Evolutionary conservation across 1,140 invertebrate genomes (phyloP).

Genomic region (Cydia splendana): DNA sequence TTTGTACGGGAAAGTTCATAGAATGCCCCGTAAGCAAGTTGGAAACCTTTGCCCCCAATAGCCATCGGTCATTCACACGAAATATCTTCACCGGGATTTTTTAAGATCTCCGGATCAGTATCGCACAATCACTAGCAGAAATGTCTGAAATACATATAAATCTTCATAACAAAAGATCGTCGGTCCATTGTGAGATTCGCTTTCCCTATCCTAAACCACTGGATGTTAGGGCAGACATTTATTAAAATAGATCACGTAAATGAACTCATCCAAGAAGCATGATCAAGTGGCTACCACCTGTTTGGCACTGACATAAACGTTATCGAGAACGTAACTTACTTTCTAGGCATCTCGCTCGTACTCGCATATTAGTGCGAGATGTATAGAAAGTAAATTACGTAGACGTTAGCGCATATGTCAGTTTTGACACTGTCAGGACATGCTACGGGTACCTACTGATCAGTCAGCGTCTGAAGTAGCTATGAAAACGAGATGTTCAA

Average conservation of each 20-base stretch:
- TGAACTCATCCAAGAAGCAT: not conserved
- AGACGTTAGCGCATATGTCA: no score
- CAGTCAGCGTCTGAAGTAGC: no score
- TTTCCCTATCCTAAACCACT: not conserved
- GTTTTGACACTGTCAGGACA: no score
- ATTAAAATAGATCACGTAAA: not conserved
- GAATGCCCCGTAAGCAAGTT: not conserved
- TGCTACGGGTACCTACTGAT: no score
- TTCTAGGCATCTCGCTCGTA: no score
- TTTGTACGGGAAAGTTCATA: no score
- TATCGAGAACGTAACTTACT: no score
- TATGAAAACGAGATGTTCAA: no score
- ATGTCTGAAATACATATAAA: not conserved
- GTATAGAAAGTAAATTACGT: no score
- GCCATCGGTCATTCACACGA: not conserved
- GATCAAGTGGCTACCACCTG: no score
- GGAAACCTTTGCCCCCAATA: not conserved
- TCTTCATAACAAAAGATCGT: not conserved
- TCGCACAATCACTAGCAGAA: not conserved
- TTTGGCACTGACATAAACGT: no score
- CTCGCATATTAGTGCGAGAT: no score
- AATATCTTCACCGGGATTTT: not conserved
- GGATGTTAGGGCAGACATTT: not conserved
- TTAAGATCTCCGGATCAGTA: not conserved
- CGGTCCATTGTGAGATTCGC: conserved; percentile 6